Evolutionary conservation across 1,140 invertebrate genomes (phyloP).

Genomic region (Drosophila novamexicana): DNA sequence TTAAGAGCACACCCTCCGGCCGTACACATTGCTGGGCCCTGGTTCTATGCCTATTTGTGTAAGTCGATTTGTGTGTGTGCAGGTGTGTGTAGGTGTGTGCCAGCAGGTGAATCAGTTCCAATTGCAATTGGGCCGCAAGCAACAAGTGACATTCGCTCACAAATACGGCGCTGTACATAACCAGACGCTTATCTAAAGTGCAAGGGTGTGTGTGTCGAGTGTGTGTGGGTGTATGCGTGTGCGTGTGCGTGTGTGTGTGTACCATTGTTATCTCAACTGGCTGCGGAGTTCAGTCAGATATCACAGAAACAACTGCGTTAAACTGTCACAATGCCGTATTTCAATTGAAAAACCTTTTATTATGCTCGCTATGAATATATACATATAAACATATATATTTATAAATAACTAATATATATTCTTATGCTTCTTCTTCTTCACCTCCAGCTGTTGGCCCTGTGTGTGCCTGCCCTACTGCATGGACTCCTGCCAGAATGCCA

Average conservation of each 20-base stretch:
- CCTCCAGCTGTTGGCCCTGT: conserved; percentile 73
- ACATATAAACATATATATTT: background rate
- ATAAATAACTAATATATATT: background rate
- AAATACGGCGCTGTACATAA: conserved; percentile 6
- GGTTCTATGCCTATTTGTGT: conserved; percentile 86
- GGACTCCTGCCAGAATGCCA: conserved; percentile 87
- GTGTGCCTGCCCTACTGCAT: conserved; percentile 88
- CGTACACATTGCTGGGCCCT: conserved; percentile 88
- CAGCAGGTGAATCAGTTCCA: conserved; percentile 1
- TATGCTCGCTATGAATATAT: conserved; percentile 3
- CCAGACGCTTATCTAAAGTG: conserved; percentile 15
- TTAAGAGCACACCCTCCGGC: conserved; percentile 85
- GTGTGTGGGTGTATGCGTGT: conserved; percentile 4
- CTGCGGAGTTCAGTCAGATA: conserved; percentile 63
- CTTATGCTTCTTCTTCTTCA: background rate
- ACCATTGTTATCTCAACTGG: conserved; percentile 61
- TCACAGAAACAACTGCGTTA: conserved; percentile 27
- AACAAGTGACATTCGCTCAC: conserved; percentile 19
- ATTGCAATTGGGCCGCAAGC: background rate
- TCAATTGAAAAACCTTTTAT: conserved; percentile 5
- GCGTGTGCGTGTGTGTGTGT: background rate
- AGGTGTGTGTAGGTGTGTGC: background rate
- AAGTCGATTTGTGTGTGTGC: conserved; percentile 47
- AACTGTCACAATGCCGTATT: background rate
- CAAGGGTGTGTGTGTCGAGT: background rate